Conservation (phyloP, 2,888 invertebrate species). For the Pecten maximus region DNA sequence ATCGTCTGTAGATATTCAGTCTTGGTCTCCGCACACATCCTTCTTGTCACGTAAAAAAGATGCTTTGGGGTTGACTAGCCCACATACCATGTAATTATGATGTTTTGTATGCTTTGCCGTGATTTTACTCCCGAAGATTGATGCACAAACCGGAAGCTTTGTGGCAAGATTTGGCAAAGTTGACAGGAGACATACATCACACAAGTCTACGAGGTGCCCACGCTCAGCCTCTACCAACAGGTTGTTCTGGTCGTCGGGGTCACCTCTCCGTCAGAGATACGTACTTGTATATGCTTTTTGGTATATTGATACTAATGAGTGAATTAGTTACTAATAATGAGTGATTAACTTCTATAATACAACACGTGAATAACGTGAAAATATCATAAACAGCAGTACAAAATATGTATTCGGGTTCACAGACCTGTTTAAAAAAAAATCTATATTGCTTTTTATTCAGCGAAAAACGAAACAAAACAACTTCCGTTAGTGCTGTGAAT, state of each 20-base stretch:
- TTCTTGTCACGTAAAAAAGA: background rate
- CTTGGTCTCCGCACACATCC: background rate
- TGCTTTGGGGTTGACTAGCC: background rate
- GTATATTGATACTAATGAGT: too few species aligned
- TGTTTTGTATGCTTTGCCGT: background rate
- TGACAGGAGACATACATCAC: slow-evolving; percentile 10
- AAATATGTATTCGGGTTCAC: too few species aligned
- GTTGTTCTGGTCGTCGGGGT: background rate
- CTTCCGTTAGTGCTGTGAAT: too few species aligned
- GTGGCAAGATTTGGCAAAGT: background rate
- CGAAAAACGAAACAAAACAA: too few species aligned
- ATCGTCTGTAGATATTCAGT: background rate
- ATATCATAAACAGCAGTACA: too few species aligned
- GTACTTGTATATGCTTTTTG: too few species aligned
- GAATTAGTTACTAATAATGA: too few species aligned
- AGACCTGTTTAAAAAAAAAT: too few species aligned
- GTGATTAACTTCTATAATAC: too few species aligned
- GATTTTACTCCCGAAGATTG: background rate
- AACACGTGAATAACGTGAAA: too few species aligned
- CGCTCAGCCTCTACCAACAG: background rate
- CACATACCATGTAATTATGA: slow-evolving; percentile 15
- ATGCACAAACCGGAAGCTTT: background rate
- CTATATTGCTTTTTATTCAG: too few species aligned
- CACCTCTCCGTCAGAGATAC: background rate
- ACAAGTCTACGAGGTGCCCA: background rate